These are phyloP conservation scores for Xylota segnis DNA, from an alignment of 2,888 invertebrate genomes.

Conservation along the genomic window DNA sequence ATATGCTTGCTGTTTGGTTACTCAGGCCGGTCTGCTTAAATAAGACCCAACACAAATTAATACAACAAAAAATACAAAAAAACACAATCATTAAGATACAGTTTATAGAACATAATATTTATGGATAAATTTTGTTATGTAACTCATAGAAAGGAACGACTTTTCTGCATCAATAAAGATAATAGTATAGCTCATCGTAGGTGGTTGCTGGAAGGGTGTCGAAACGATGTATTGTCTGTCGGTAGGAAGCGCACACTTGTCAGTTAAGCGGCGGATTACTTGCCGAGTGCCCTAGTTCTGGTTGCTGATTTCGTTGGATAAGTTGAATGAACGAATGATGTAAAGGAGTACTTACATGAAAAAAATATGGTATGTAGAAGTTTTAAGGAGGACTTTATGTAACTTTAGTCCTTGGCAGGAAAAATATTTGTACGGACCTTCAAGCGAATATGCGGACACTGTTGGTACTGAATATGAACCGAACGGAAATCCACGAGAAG, in stretches of 20 bases:
- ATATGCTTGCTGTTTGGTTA: not conserved
- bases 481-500: not conserved
- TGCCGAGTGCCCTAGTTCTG: conserved; percentile 10
- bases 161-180: conserved; percentile 21
- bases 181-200: not conserved
- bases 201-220: not conserved
- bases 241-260: not conserved
- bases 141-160: conserved; percentile 5
- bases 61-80: not conserved
- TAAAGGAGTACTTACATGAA: conserved; percentile 21
- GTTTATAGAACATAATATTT: conserved; percentile 4
- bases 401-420: conserved; percentile 2
- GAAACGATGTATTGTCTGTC: not conserved
- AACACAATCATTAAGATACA: not conserved
- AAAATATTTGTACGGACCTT: conserved; percentile 10
- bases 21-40: not conserved
- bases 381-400: conserved; percentile 1
- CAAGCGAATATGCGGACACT: not conserved
- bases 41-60: conserved; percentile 8
- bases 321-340: too few relatives aligned
- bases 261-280: not conserved
- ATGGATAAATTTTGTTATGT: conserved; percentile 26
- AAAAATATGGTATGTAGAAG: not conserved
- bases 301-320: not conserved
- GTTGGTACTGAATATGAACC: conserved; percentile 30